A percentile compares a stretch with the other conserved stretches of the same genome.
These are phyloP conservation scores for Bubo blakistoni DNA, from an alignment of 2,113 vertebrate genomes.

Conservation along the genomic window DNA sequence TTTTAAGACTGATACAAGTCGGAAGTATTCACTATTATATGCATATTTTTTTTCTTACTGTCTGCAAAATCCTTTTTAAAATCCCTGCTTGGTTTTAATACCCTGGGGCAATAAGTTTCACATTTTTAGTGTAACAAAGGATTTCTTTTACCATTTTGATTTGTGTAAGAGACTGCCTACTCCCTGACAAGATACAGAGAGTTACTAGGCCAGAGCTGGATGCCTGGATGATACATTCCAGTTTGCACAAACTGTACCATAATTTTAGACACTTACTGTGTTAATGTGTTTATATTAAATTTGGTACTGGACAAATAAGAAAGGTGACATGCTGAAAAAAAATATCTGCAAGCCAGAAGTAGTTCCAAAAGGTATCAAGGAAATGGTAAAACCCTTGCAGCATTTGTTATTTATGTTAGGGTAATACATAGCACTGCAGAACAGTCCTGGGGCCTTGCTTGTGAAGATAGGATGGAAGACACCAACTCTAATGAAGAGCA, in stretches of 20 bases:
- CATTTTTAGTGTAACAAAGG: background rate
- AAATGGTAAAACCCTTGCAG: background rate
- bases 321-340: background rate
- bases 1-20: background rate
- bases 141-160: background rate
- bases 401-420: background rate
- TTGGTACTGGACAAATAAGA: background rate
- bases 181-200: background rate
- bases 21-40: background rate
- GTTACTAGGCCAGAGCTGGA: background rate
- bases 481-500: background rate
- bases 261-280: background rate
- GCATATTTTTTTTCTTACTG: background rate
- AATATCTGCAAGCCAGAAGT: background rate
- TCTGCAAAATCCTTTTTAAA: background rate
- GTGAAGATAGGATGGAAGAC: background rate
- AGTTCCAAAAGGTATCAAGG: background rate
- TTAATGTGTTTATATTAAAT: background rate
- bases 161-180: background rate
- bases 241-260: background rate
- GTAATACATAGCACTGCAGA: background rate
- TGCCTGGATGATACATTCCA: background rate
- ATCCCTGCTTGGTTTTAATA: background rate
- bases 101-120: background rate
- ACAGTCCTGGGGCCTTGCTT: background rate